A percentile compares a stretch with the other conserved stretches of the same genome.
These are phyloP conservation scores for Brachyistius frenatus DNA, from an alignment of 2,113 vertebrate genomes.

Conservation along the genomic window DNA sequence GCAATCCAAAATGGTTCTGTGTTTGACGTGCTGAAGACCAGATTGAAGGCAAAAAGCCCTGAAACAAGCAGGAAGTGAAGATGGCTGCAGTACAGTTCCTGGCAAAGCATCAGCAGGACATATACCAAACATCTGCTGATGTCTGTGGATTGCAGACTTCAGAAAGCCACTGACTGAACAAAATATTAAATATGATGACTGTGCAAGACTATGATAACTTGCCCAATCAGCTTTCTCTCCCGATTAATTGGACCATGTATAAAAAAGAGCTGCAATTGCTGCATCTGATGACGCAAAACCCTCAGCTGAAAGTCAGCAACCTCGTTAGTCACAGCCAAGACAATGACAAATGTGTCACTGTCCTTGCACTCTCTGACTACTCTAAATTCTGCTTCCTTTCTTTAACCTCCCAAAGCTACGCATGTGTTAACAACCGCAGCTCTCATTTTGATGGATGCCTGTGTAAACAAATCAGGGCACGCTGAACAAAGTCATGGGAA, in stretches of 20 bases:
- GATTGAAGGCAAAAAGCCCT: neutral
- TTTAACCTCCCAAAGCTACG: slow-evolving; percentile 8
- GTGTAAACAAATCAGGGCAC: slow-evolving; percentile 48
- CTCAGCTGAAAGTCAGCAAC: slow-evolving; percentile 57
- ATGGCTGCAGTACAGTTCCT: slow-evolving; percentile 8
- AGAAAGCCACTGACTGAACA: slow-evolving; percentile 14
- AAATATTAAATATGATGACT: slow-evolving; percentile 43
- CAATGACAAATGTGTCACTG: slow-evolving; percentile 47
- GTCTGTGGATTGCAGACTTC: slow-evolving; percentile 7
- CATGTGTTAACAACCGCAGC: slow-evolving; percentile 27
- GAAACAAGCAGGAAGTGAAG: neutral
- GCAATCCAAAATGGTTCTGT: slow-evolving; percentile 1
- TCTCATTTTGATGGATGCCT: slow-evolving; percentile 34
- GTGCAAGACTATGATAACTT: slow-evolving; percentile 4
- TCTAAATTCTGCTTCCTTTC: slow-evolving; percentile 40
- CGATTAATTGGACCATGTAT: slow-evolving; percentile 14
- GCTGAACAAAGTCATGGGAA: slow-evolving; percentile 51
- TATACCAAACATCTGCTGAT: slow-evolving; percentile 2
- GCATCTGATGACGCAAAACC: slow-evolving; percentile 30
- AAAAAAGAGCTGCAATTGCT: slow-evolving; percentile 1
- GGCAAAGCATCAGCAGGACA: slow-evolving; percentile 26
- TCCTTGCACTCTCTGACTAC: slow-evolving; percentile 32
- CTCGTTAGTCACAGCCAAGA: slow-evolving; percentile 40
- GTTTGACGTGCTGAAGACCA: slow-evolving; percentile 12
- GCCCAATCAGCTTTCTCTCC: slow-evolving; percentile 3